Base-by-base conservation (phyloP, 2,888 invertebrate species). In the Acrobasis suavella region DNA sequence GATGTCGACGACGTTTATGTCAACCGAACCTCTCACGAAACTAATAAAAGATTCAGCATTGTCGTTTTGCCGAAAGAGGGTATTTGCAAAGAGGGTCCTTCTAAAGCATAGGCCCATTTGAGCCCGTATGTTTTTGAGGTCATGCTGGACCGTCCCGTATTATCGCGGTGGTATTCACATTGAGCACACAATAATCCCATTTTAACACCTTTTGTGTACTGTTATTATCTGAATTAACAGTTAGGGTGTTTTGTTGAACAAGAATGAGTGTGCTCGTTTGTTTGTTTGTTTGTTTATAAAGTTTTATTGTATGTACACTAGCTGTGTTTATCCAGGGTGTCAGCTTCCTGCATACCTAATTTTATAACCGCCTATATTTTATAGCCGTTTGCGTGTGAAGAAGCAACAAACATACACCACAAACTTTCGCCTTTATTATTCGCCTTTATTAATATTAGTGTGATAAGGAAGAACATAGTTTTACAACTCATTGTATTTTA, bases 41-140 rank as follows among this genome's bases (percentile, higher is more conserved):
- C 89, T 89, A 91, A 91, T 92, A 92, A 91, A 91, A 91, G 89
- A 91, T 90, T 91, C 91, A 91, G 88, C 87, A 86, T 85, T 86
- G 86, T 85, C 89, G 88, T 88, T 88, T 82, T 78, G 72, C 79
- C 81, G 77, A 83, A 83, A 85, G 83, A 86, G 86, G 90, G 88
- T 84, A 73, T 80, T 86, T 81, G 78, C 77, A 75, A 80, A 79
- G 78, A 59, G 85, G 90, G 88, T 84, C 74, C 80, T 86, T 82
- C 79, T 77, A 75, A 79, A 79, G 78, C 82, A 80, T 83, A 81
- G 80, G 76, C 77, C 76, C 75, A 81, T 81, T 81, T 82, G 74
- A 75, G 75, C 72, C 65, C 69, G 76, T 74, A 75, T 76, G 73
- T 76, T 78, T 83, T 78, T 78, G 80, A 78, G 83, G 81, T 83